Evolutionary conservation across 2,113 vertebrate species (phyloP), one percentile per base, ranked within the genome.

Genomic region (Parotia lawesii): DNA sequence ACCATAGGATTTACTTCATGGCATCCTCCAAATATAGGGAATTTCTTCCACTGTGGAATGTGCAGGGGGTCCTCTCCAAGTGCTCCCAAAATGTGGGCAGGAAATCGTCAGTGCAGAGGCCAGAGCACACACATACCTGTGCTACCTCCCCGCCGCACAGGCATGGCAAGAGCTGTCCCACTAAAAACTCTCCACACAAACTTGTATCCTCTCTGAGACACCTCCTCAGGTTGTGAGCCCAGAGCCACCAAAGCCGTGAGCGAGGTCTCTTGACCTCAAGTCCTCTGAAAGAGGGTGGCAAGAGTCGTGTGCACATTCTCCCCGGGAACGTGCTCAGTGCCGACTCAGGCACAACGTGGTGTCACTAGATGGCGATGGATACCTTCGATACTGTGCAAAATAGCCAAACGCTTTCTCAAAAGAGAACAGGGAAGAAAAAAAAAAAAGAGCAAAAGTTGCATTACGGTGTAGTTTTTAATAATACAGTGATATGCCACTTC

Each of bases 351-450:
- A 42, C 62, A 14, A 9, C 3, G 2, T 8, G 8, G 22, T 70
- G 89, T 67, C 96, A 70, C 91, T 97, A 96, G 93, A 70, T 94
- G 95, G 94, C 96, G 91, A 75, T 45, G 6, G 64, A 70, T 6
- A 45, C 66, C 93, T 87, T 48, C 56, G 16, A 57, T 28, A 53
- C 31, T 27, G 12, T 2, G n/a, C n/a, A 28, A 40, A 73, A 23
- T 0, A 25, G 37, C 14, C 73, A 21, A 28, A 19, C 2, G 25
- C 22, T 58, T 38, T 38, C 50, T 56, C 45, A 54, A 33, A 24
- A 25, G 10, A 40, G 22, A 83, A 15, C 9, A 1, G 13, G 8
- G 18, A 28, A 20, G 8, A 20, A 28, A 31, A 45, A 15, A 47
- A 11, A 11, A 17, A 18, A 11, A 16, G 2, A 9, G 7, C 6